Percentiles rank a stretch among this genome's conserved stretches.
phyloP scores from a whole-genome alignment of 1,140 invertebrate genomes.

The Delia radicum region DNA sequence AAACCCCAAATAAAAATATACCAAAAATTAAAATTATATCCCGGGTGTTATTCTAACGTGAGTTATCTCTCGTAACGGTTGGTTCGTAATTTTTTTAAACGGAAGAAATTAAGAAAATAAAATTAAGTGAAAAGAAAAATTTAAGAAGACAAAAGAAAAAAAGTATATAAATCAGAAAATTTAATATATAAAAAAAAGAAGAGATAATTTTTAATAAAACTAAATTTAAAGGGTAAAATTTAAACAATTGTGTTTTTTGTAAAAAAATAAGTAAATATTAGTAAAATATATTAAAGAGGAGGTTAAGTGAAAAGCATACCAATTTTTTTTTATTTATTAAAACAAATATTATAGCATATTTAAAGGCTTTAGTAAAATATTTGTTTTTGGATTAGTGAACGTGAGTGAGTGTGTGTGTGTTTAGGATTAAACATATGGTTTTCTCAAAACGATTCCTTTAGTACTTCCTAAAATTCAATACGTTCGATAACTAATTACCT shows the following conservation, averaged over 20 bases:
- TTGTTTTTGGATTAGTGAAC: not conserved
- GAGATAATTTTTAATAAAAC: not conserved
- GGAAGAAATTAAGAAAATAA: conserved; percentile 14
- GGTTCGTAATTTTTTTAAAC: conserved; percentile 9
- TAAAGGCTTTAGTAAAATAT: not conserved
- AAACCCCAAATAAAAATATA: not conserved
- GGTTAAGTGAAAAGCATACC: not conserved
- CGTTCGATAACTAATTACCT: not conserved
- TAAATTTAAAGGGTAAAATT: not conserved
- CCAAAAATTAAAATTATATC: not conserved
- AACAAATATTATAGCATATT: not conserved
- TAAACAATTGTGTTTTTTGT: not conserved
- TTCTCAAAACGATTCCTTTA: not conserved
- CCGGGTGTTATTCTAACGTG: conserved; percentile 27
- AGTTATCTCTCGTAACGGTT: conserved; percentile 26
- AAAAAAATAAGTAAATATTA: not conserved
- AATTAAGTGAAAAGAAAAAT: not conserved
- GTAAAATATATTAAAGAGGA: not conserved
- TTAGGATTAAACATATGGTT: not conserved
- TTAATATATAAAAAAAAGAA: not conserved
- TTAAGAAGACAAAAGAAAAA: conserved; percentile 2
- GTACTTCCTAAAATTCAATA: not conserved
- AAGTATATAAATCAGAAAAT: not conserved
- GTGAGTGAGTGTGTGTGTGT: not conserved
- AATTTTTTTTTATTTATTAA: not conserved